phyloP scores from a whole-genome alignment of 1,140 invertebrate species.

The Helicoverpa zea region DNA sequence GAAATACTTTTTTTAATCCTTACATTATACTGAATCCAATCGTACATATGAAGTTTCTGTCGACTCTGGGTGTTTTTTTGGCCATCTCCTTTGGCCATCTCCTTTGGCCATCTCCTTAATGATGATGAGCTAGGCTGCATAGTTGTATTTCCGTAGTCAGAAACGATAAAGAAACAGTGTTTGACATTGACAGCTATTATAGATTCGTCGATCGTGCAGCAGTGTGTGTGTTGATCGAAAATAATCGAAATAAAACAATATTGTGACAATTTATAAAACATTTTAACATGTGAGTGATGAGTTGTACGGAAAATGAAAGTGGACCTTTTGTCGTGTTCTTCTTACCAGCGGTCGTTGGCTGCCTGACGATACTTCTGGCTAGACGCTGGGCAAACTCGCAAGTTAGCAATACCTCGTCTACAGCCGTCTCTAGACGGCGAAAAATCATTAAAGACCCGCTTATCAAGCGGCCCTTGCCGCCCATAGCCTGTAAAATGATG shows the following conservation, averaged over 20 bases:
- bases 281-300: slow-evolving; percentile 86
- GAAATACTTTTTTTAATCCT: too few relatives aligned
- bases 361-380: slow-evolving; percentile 83
- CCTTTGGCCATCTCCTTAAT: too few relatives aligned
- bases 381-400: slow-evolving; percentile 83
- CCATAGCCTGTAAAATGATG: slow-evolving; percentile 79
- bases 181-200: slow-evolving; percentile 30
- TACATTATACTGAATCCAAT: too few relatives aligned
- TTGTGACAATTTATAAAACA: slow-evolving; percentile 76
- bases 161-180: neutral
- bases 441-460: slow-evolving; percentile 85
- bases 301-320: slow-evolving; percentile 87
- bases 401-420: slow-evolving; percentile 80
- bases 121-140: too few relatives aligned
- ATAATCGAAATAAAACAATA: slow-evolving; percentile 55
- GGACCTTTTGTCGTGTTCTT: slow-evolving; percentile 86
- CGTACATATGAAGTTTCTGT: too few relatives aligned
- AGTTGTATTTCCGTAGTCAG: neutral
- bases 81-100: too few relatives aligned
- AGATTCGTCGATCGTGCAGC: slow-evolving; percentile 15
- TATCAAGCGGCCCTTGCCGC: slow-evolving; percentile 78
- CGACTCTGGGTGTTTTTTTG: too few relatives aligned
- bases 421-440: slow-evolving; percentile 82
- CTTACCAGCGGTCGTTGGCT: slow-evolving; percentile 84
- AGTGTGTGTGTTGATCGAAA: slow-evolving; percentile 52